phyloP scores from a whole-genome alignment of 2,888 invertebrate species.

The Arrhopalites spinosus region DNA sequence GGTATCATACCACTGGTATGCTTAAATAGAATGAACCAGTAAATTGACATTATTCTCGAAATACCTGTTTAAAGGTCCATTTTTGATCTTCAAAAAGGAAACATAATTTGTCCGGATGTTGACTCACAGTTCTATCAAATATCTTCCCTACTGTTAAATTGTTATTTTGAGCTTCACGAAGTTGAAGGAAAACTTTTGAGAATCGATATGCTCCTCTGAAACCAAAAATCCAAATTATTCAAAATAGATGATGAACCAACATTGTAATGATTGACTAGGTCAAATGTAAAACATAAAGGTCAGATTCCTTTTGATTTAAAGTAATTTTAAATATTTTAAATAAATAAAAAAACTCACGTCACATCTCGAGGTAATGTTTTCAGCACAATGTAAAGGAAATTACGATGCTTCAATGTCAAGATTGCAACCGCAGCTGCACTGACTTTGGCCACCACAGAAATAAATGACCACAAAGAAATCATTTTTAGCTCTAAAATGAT shows the following conservation, averaged over 20 bases:
- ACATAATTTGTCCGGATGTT: constrained; percentile 81
- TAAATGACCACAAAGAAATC: neutral
- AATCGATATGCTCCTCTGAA: constrained; percentile 42
- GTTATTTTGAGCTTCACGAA: constrained; percentile 39
- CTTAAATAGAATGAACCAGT: no score
- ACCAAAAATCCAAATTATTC: neutral
- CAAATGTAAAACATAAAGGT: no score
- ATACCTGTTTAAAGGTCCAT: constrained; percentile 85
- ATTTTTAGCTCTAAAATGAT: neutral
- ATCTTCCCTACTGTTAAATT: constrained; percentile 46
- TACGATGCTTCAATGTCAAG: constrained; percentile 21
- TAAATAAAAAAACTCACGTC: constrained; percentile 16
- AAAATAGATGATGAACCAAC: neutral
- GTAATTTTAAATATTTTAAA: no score
- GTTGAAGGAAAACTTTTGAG: constrained; percentile 33
- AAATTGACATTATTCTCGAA: no score
- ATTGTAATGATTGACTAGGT: no score
- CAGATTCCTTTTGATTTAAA: no score
- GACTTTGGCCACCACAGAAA: constrained; percentile 1
- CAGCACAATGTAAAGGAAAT: constrained; percentile 19
- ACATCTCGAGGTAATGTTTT: constrained; percentile 32
- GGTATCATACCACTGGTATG: no score
- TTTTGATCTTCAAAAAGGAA: constrained; percentile 79
- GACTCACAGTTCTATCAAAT: constrained; percentile 64
- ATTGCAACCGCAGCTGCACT: constrained; percentile 18